Evolutionary conservation across 2,888 invertebrate genomes (phyloP), one percentile per base, ranked within the genome.

Genomic region (Cremastobaeus sp.): DNA sequence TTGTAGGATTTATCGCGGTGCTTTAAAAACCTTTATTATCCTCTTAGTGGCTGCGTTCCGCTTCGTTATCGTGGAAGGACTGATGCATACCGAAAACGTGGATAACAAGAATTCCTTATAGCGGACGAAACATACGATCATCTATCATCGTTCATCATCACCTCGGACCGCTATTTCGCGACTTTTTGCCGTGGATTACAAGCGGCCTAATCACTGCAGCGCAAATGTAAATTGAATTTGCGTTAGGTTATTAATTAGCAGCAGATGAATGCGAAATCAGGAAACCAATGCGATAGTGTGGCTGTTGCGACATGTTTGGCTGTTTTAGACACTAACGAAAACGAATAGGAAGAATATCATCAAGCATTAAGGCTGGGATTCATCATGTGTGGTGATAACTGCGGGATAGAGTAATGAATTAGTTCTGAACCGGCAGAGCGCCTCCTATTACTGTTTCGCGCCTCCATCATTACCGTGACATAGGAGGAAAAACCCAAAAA

Each of bases 1-100:
- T 39, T 52, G 60, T 3, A 64, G 74, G 76, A 78, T 78, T 78
- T 78, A 78, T 78, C 68, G 66, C 48, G 55, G 60, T 41, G 72
- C 66, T 78, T 77, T 71, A 76, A 74, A 78, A 75, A 78, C 74
- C 76, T 73, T 79, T 79, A 79, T 76, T 78, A 77, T 79, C 75
- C 77, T 77, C 75, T 78, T 77, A 77, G 74, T 70, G 71, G 68
- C 52, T 69, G 72, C 71, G 73, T 80, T 79, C 52, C 68, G 74
- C 74, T 79, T 78, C 76, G 76, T 79, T 80, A 79, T 76, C 79
- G 73, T 55, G 21, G 57, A 30, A 25, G 52, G 65, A 43, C 52
- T 59, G 65, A 55, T 66, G 59, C 65, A 65, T 66, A 48, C 59
- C 45, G 39, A 68, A 73, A 74, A 59, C 64, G 65, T 52, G 59